Evolutionary conservation across 92 coral and sea anemone genomes (phyloP), one percentile per base, ranked within the genome.

Genomic region (Porites divaricata): DNA sequence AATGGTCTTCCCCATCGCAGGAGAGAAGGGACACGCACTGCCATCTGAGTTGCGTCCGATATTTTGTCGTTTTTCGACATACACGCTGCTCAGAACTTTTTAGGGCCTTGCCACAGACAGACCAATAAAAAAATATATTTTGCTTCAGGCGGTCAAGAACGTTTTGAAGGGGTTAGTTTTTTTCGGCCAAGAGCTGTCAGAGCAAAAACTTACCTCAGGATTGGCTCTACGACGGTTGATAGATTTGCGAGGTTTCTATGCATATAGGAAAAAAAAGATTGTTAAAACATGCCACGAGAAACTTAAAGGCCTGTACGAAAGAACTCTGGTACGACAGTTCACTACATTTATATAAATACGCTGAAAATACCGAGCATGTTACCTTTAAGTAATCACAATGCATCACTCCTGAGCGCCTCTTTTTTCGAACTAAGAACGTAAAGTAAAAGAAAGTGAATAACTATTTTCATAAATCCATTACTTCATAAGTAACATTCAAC

Each of bases 361-460:
- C 10, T 13, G 53, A 8, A 4, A 20, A 25, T 17, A 8, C 6
- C 45, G 45, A 63, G 35, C 50, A 2, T n/a, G 49, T 2, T 93
- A 93, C 98, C 98, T 92, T 96, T 50, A 96, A 89, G 70, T 96
- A 96, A 77, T 96, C 99, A 70, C 99, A 96, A 65, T 96, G 99
- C 95, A 96, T 95, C 23, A 96, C 98, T 61, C 99, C 99, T 35
- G 99, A 96, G 5, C 97, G 87, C 75, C 98, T 83, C 80, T 93
- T 95, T 65, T 95, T 95, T 13, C 93, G 91, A 61, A 96, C 98
- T 95, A 70, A 9, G 81, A 72, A 56, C 2, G 35, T 54, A 77
- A 16, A 52, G 19, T 2, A 22, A 35, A 64, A 14, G 8, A 0
- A 67, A 48, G 57, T 28, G 63, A 74, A 20, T 41, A 25, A 35